These are phyloP conservation scores for Periophthalmus modestus DNA, from an alignment of 2,113 vertebrate genomes.

Conservation along the genomic window DNA sequence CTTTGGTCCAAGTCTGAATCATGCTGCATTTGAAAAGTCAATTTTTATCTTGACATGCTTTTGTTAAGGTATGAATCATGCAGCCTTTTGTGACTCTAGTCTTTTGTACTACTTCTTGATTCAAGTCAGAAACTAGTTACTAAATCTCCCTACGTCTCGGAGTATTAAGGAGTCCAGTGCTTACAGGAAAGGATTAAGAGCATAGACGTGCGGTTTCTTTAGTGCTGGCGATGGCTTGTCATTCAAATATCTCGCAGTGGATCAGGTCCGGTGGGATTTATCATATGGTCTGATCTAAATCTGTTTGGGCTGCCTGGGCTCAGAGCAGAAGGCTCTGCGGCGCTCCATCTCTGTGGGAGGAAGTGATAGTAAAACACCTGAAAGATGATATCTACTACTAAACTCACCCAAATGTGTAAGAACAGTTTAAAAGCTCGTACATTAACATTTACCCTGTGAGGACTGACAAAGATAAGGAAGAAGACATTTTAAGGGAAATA, in stretches of 20 bases:
- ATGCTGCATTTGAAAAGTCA: background rate
- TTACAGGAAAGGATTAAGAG: background rate
- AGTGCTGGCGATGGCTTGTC: background rate
- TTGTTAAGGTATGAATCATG: conserved; percentile 5
- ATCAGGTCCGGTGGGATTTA: conserved; percentile 6
- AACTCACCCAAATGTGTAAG: background rate
- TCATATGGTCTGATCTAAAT: conserved; percentile 12
- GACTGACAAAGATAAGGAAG: background rate
- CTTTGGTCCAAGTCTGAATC: background rate
- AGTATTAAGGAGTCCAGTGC: conserved; percentile 6
- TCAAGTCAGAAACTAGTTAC: background rate
- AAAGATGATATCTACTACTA: conserved; percentile 8
- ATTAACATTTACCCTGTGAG: background rate
- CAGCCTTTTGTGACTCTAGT: background rate
- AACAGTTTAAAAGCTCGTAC: background rate
- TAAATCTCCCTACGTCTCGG: background rate
- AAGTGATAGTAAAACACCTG: conserved; percentile 8
- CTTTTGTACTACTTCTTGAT: background rate
- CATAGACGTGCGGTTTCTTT: background rate
- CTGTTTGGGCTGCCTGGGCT: background rate
- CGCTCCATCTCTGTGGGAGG: conserved; percentile 1
- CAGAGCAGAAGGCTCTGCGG: background rate
- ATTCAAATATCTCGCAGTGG: conserved; percentile 9
- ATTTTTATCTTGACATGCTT: background rate
- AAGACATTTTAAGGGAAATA: background rate